A percentile compares a stretch with the other conserved stretches of the same genome.
These are phyloP conservation scores for Adelges cooleyi DNA, from an alignment of 1,140 invertebrate genomes.

Conservation along the genomic window DNA sequence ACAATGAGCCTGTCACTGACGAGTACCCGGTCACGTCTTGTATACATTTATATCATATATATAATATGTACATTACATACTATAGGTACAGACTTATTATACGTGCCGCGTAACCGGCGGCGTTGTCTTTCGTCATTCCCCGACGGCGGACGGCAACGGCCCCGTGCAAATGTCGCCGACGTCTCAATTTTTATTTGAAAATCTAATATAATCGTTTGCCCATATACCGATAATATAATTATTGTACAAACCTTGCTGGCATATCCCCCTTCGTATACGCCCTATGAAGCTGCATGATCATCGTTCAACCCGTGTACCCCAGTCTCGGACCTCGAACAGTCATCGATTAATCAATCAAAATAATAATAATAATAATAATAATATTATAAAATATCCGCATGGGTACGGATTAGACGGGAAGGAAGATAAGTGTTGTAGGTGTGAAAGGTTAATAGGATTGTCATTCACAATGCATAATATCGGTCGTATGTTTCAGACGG, in stretches of 20 bases:
- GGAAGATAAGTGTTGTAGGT: conserved; percentile 21
- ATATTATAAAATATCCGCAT: neutral
- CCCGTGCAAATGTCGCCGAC: neutral
- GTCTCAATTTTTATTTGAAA: neutral
- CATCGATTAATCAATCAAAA: conserved; percentile 27
- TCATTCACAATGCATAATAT: conserved; percentile 5
- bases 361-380: neutral
- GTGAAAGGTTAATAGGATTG: conserved; percentile 29
- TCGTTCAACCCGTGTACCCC: no score
- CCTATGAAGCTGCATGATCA: no score
- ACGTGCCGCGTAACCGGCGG: neutral
- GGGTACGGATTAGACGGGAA: neutral
- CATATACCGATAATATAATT: no score
- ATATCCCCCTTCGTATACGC: no score
- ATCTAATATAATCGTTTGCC: neutral
- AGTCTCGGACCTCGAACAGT: neutral
- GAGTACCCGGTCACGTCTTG: conserved; percentile 16
- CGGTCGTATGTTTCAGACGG: no score
- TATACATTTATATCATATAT: neutral
- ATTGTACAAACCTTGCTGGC: neutral
- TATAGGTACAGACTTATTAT: neutral
- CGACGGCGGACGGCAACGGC: neutral
- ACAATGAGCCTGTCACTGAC: conserved; percentile 7
- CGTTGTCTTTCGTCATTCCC: neutral
- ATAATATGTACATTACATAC: neutral